Percentiles rank a stretch among this genome's conserved stretches.
phyloP scores from a whole-genome alignment of 2,888 invertebrate species.

The Synergus gifuensis region DNA sequence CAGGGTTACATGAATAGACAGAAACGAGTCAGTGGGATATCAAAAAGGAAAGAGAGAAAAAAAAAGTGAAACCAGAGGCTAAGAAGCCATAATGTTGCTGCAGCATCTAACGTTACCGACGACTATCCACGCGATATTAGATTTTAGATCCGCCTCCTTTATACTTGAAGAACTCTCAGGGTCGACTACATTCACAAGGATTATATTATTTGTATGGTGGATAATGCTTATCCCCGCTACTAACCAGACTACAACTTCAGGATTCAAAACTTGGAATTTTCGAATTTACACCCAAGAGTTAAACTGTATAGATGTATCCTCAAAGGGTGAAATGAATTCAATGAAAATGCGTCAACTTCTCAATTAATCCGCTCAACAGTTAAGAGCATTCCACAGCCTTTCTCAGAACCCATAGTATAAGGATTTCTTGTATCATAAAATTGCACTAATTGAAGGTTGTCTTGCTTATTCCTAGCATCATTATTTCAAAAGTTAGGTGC shows the following conservation, averaged over 20 bases:
- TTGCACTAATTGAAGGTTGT: neutral
- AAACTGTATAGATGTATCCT: neutral
- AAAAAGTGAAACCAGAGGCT: constrained; percentile 20
- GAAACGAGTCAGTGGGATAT: constrained; percentile 3
- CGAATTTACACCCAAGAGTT: neutral
- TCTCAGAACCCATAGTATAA: neutral
- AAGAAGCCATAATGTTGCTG: constrained; percentile 32
- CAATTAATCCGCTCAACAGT: neutral
- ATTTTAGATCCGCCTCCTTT: constrained; percentile 37
- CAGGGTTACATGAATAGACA: neutral
- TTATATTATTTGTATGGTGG: constrained; percentile 28
- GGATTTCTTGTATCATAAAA: neutral
- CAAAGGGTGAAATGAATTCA: neutral
- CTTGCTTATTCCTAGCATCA: neutral
- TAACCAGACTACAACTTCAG: neutral
- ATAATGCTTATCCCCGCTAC: constrained; percentile 16
- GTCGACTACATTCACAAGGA: constrained; percentile 56
- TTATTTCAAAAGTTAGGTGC: neutral
- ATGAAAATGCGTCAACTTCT: neutral
- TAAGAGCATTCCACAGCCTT: neutral
- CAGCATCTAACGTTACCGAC: constrained; percentile 26
- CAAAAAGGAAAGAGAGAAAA: constrained; percentile 11
- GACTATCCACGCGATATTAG: constrained; percentile 35
- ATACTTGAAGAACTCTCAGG: constrained; percentile 51
- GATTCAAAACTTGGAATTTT: constrained; percentile 13